phyloP scores from a whole-genome alignment of 1,140 invertebrate genomes.

The Gonatopus flavifemur region DNA sequence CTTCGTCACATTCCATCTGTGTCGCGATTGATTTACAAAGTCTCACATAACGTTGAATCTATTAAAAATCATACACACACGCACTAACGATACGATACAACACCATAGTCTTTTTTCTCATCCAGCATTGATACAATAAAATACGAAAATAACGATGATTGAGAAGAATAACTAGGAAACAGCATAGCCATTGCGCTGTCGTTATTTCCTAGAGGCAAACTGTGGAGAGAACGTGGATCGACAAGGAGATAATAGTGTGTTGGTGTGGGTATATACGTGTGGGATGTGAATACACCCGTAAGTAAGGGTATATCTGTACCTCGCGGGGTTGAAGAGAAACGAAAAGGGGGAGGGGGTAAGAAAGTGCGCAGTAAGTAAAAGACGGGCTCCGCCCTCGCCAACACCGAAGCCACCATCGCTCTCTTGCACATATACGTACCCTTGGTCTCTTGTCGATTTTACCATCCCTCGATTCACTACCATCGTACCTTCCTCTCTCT shows the following conservation, averaged over 20 bases:
- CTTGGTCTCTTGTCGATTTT: conserved; percentile 12
- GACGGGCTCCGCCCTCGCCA: conserved; percentile 30
- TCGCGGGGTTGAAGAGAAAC: conserved; percentile 27
- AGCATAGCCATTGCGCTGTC: too few species aligned
- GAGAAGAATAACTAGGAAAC: too few species aligned
- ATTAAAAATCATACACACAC: too few species aligned
- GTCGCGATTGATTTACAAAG: too few species aligned
- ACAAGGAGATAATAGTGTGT: conserved; percentile 38
- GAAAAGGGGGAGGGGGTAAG: conserved; percentile 37
- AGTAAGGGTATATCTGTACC: not conserved
- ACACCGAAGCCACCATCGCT: conserved; percentile 22
- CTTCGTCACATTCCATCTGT: too few species aligned
- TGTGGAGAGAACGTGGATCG: conserved; percentile 34
- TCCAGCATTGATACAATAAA: too few species aligned
- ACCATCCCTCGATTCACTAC: too few species aligned
- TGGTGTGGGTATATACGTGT: conserved; percentile 32
- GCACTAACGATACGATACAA: too few species aligned
- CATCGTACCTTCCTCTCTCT: not conserved
- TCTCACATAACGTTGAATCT: too few species aligned
- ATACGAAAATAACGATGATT: too few species aligned
- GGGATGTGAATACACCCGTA: too few species aligned
- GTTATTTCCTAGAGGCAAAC: conserved; percentile 39
- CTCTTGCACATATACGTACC: conserved; percentile 11
- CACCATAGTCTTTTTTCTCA: too few species aligned
- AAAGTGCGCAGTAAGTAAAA: conserved; percentile 51